Base-by-base conservation (phyloP, 1,140 invertebrate genomes). In the Teleopsis dalmanni region DNA sequence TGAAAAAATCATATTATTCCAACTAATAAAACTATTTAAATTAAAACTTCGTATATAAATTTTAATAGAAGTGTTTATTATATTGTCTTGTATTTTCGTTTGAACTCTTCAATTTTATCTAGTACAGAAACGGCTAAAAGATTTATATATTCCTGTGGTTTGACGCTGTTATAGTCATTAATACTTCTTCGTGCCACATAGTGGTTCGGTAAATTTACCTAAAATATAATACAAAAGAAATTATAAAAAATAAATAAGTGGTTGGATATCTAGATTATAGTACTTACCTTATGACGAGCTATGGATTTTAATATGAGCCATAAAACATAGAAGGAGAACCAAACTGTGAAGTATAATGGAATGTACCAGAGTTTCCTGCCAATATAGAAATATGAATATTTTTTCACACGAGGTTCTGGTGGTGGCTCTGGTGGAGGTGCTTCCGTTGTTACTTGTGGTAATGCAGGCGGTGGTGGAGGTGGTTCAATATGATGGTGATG, bases 271-370 rank as follows among this genome's bases (percentile, higher is more conserved):
- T n/a, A n/a, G n/a, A n/a, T n/a, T 35, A 18, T 47, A n/a, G 27
- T 29, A 18, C 10, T 19, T 35, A 83, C 77, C 72, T 88, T 88
- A 61, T 88, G 86, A 44, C 85, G 77, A 10, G 84, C 78, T 35
- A 90, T 80, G 7, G 85, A 84, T 63, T 87, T 88, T 3, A 88
- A 72, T 38, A 90, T 83, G 8, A 90, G 72, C 31, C 83, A 83
- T 3, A 81, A 80, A 3, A 90, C 81, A 55, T 88, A 90, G 48
- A 87, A 76, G 48, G 86, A 83, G 57, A 88, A 88, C 68, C 68
- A 90, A n/a, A 87, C 81, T 49, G 85, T 87, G 59, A 88, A 89
- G 62, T 88, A 89, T 11, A 90, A 60, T 0, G 87, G 87, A 35
- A 88, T 74, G 57, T 88, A 90, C 80, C 86, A 90, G 3, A 88